Evolutionary conservation across 2,113 vertebrate genomes (phyloP), one percentile per base, ranked within the genome.

Genomic region (Asarcornis scutulata): DNA sequence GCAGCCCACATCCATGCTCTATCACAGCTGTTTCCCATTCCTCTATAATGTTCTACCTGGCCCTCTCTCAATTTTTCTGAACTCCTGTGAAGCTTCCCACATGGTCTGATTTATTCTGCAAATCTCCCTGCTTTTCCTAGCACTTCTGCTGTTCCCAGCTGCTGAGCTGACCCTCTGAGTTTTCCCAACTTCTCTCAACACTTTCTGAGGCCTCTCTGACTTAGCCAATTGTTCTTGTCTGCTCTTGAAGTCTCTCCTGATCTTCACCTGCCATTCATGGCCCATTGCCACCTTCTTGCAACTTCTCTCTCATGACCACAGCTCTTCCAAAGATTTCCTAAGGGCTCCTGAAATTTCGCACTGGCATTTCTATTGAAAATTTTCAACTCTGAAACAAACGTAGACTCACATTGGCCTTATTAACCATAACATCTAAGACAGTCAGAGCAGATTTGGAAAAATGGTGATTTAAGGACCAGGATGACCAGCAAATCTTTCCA

Each of bases 21-120:
- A 73, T 93, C 90, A 92, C 95, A 97, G 93, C 93, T 97, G 95
- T 96, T 96, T 94, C 88, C 95, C 90, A 97, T 97, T 96, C 86
- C 78, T 89, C 93, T 17, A 13, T 92, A 96, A 95, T 93, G 90
- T 95, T 96, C 83, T 78, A 95, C 90, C 92, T 97, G 93, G 93
- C 95, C 93, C 88, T 80, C 88, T 96, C 80, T 96, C 95, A 96
- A 94, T 55, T 94, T 96, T 96, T 89, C 81, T 94, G 88, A 93
- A 93, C 92, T 96, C 80, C 77, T 50, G 58, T 96, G 95, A 97
- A 92, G 77, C 92, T 95, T 97, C 93, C 88, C 95, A 95, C 92
- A 97, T 23, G 71, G 74, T 96, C 77, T 91, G 48, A 81, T 94
- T 93, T 89, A 95, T 88, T 95, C 73, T 95, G 64, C 88, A 82